Conservation (phyloP, 2,888 invertebrate genomes). For the Drosophila vallismaia region DNA sequence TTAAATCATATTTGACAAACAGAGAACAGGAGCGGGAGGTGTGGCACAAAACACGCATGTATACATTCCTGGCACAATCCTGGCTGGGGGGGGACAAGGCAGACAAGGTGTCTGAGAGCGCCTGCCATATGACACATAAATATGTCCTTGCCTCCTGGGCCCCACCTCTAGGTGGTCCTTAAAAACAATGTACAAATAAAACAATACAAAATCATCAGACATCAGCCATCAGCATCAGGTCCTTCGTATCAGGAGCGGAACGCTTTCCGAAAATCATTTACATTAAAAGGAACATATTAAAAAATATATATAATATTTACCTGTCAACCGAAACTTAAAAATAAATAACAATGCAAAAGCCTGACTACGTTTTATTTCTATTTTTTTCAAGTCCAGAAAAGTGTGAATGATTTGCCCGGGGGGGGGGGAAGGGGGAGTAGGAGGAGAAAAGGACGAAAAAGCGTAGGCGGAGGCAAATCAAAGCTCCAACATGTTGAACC, state of each 20-base stretch:
- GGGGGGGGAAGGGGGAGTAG: too few species aligned
- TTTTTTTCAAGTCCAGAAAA: neutral
- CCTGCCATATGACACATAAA: constrained; percentile 49
- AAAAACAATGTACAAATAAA: constrained; percentile 52
- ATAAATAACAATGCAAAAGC: neutral
- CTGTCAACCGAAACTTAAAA: neutral
- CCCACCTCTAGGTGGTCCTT: too few species aligned
- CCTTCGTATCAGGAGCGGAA: neutral
- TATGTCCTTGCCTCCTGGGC: constrained; percentile 10
- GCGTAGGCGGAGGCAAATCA: constrained; percentile 24
- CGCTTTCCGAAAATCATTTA: constrained; percentile 17
- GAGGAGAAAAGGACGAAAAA: neutral
- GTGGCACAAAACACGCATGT: constrained; percentile 36
- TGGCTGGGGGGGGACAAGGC: neutral
- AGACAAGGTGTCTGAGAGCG: constrained; percentile 44
- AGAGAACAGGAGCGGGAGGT: constrained; percentile 29
- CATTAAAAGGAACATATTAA: neutral
- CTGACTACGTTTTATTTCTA: neutral
- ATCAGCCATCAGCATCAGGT: too few species aligned
- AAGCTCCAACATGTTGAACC: constrained; percentile 42
- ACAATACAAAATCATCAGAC: constrained; percentile 40
- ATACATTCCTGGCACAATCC: constrained; percentile 30
- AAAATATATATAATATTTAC: neutral
- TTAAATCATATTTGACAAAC: constrained; percentile 66
- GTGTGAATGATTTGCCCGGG: constrained; percentile 24